Evolutionary conservation across 2,888 invertebrate species (phyloP), one percentile per base, ranked within the genome.

Genomic region (Callyntrura sp.): DNA sequence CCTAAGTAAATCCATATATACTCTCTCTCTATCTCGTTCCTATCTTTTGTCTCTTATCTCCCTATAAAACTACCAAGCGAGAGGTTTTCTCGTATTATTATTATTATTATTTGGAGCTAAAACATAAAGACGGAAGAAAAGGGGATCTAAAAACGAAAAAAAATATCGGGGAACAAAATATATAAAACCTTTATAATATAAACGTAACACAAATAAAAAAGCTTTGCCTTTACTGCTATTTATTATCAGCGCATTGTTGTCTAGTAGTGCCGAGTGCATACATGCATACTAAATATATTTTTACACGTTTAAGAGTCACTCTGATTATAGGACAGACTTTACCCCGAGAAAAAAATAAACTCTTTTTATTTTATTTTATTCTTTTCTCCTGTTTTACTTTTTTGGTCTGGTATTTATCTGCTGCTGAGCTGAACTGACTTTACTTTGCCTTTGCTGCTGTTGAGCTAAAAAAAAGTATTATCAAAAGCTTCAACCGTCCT

Each of bases 331-430:
- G 48, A 55, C 20, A 8, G 14, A 76, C 14, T 76, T 45, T 57
- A 81, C 62, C 25, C 60, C 82, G 62, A 62, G 28, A 78, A 25
- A 83, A 12, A 81, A 81, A 82, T 60, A 62, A 23, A 35, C 11
- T 70, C 28, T 65, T 76, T 73, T 68, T 25, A n/a, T n/a, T 60
- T 83, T 62, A 62, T 85, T 76, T 48, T n/a, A n/a, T 62, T 76
- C 48, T 76, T 70, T 73, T 25, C 45, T 65, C 81, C 83, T 83
- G 83, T 83, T 83, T 84, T 68, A 68, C 35, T 83, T 85, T 90
- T 85, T 90, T 82, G 85, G 85, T 86, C 76, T 85, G 90, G 90
- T 90, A 90, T 90, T 90, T 90, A 90, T 90, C 90, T 90, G 73
- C n/a, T n/a, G n/a, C 65, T 55, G 83, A 85, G 90, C 90, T 89